Base-by-base conservation (phyloP, 35 echinoderm and acorn worm species). In the Ophioderma brevispina region DNA sequence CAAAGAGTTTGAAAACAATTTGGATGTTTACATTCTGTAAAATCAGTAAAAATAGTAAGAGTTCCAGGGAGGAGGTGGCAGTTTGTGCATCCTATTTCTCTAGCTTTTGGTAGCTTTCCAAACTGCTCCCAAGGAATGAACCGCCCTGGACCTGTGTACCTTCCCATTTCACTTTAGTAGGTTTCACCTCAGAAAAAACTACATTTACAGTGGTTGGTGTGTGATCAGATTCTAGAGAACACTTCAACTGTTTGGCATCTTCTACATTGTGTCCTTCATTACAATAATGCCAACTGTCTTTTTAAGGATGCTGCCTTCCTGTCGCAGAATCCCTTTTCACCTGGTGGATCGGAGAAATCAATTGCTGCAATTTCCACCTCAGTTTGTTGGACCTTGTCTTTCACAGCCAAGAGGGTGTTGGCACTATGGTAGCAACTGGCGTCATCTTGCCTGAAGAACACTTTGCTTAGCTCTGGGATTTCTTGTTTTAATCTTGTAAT, bases 181-280 rank as follows among this genome's bases (percentile, higher is more conserved):
- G 46, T 52, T 8, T 52, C 46, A 52, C 46, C 8, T 52, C 21
- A 11, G 46, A 52, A 11, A 52, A 21, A 52, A 52, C 46, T 52
- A 52, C 46, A 52, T 52, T 52, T 52, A 52, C n/a, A n/a, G n/a
- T n/a, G n/a, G n/a, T n/a, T n/a, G n/a, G n/a, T n/a, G n/a, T n/a
- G n/a, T n/a, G n/a, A n/a, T n/a, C n/a, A n/a, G n/a, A n/a, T n/a
- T n/a, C n/a, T n/a, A n/a, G n/a, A n/a, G n/a, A n/a, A n/a, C 46
- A 52, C 38, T 80, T 80, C 78, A 80, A 33, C 37, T 77, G 78
- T 33, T 36, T 36, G 21, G 33, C 18, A 80, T 80, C 78, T 80
- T 80, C 78, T 33, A 80, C 38, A 35, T 80, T 35, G 15, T 80
- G 78, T 36, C 78, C 78, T 80, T 80, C 78, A 35, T 36, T 80